phyloP scores from a whole-genome alignment of 2,888 invertebrate species.

The Ophion ventricosus region DNA sequence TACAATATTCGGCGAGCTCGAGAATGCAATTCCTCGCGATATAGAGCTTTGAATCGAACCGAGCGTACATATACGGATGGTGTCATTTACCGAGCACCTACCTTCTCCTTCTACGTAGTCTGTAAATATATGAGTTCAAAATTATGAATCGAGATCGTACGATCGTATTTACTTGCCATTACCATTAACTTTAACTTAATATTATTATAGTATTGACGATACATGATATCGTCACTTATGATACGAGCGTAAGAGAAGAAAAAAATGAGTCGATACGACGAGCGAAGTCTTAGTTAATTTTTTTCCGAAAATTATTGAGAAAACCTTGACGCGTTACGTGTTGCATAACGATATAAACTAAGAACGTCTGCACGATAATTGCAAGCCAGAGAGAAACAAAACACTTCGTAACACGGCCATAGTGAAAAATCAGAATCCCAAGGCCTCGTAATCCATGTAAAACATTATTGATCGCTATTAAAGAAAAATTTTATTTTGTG shows the following conservation, averaged over 20 bases:
- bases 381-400: conserved; percentile 1
- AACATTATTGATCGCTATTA: conserved; percentile 56
- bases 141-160: conserved; percentile 51
- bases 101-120: conserved; percentile 35
- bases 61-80: background rate
- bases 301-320: background rate
- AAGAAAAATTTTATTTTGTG: conserved; percentile 69
- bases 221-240: conserved; percentile 9
- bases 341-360: background rate
- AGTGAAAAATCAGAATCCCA: conserved; percentile 14
- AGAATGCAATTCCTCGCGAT: conserved; percentile 76
- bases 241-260: background rate
- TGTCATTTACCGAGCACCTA: conserved; percentile 15
- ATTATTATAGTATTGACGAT: conserved; percentile 10
- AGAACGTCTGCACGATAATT: conserved; percentile 1
- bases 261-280: background rate
- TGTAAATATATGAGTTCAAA: conserved; percentile 77
- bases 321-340: background rate
- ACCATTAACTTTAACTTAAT: conserved; percentile 26
- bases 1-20: conserved; percentile 78
- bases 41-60: conserved; percentile 72
- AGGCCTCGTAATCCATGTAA: conserved; percentile 40
- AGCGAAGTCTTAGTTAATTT: background rate
- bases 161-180: conserved; percentile 36
- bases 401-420: background rate